phyloP scores from a whole-genome alignment of 2,797 vertebrate genomes.

The Knipowitschia caucasica region DNA sequence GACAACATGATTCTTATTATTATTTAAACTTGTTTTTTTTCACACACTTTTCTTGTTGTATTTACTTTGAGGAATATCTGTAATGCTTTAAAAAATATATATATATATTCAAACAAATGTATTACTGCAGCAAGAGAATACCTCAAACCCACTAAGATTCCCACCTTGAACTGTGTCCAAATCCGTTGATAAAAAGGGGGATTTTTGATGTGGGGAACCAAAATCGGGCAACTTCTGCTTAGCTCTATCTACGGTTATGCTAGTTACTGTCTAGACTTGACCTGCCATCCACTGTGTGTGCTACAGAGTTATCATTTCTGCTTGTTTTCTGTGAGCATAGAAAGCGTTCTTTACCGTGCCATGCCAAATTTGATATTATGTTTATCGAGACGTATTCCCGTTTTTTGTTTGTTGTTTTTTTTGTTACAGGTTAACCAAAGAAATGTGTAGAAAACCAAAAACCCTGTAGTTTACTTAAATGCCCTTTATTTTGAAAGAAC shows the following conservation, averaged over 20 bases:
- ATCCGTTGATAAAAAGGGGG: constrained; percentile 61
- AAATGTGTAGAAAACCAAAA: constrained; percentile 85
- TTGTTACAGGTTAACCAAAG: constrained; percentile 86
- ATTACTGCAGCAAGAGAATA: constrained; percentile 79
- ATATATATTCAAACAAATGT: constrained; percentile 52
- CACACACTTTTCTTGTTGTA: constrained; percentile 59
- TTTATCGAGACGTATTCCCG: constrained; percentile 64
- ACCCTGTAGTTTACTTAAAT: constrained; percentile 70
- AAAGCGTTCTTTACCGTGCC: constrained; percentile 71
- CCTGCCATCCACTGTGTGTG: constrained; percentile 79
- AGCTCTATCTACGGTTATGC: constrained; percentile 70
- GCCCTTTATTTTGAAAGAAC: constrained; percentile 59
- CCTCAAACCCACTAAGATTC: constrained; percentile 78
- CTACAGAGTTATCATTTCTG: constrained; percentile 64
- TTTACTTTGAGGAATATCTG: constrained; percentile 73
- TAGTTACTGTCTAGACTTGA: constrained; percentile 74
- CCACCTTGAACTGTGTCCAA: constrained; percentile 72
- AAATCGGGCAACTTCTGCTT: constrained; percentile 74
- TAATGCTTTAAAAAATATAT: constrained; percentile 74
- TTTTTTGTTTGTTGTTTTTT: constrained; percentile 78
- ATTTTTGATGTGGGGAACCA: constrained; percentile 75
- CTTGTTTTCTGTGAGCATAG: constrained; percentile 60
- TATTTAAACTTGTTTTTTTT: constrained; percentile 43
- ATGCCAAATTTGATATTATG: constrained; percentile 77
- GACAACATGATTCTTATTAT: constrained; percentile 62